Evolutionary conservation across 2,113 vertebrate genomes (phyloP).

Genomic region (Pachyramphus minor): DNA sequence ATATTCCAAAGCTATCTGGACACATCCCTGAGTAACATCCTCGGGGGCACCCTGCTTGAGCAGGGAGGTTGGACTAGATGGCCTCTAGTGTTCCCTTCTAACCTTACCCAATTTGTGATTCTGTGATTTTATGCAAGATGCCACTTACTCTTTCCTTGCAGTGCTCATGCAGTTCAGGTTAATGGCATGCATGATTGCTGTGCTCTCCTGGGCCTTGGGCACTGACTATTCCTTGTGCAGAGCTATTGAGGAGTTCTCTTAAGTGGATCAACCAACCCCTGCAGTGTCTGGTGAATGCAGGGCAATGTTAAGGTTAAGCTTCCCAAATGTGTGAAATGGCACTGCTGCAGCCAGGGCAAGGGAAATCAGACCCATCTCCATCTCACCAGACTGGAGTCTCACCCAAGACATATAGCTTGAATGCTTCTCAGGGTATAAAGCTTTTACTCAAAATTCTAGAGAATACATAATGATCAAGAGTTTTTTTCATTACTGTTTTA

Average conservation of each 20-base stretch:
- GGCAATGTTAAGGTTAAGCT: background rate
- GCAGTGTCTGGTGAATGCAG: background rate
- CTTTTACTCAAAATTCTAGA: background rate
- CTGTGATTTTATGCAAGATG: background rate
- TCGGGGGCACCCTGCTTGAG: background rate
- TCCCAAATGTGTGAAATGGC: accelerated
- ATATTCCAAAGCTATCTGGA: background rate
- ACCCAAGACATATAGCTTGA: background rate
- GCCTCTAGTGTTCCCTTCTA: background rate
- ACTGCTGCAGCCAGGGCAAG: background rate
- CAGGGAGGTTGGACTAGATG: background rate
- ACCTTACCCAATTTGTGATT: background rate
- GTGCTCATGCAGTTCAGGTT: background rate
- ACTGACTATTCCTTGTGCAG: background rate
- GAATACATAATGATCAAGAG: background rate
- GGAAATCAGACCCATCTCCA: background rate
- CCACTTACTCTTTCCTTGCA: background rate
- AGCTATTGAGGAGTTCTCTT: background rate
- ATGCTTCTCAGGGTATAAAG: background rate
- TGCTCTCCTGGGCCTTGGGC: background rate
- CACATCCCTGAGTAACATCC: background rate
- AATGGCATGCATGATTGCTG: background rate
- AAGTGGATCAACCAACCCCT: background rate
- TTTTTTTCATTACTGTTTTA: conserved; percentile 61
- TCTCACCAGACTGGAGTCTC: background rate